Conservation (phyloP, 1,140 invertebrate species). For the Megalopta genalis region DNA sequence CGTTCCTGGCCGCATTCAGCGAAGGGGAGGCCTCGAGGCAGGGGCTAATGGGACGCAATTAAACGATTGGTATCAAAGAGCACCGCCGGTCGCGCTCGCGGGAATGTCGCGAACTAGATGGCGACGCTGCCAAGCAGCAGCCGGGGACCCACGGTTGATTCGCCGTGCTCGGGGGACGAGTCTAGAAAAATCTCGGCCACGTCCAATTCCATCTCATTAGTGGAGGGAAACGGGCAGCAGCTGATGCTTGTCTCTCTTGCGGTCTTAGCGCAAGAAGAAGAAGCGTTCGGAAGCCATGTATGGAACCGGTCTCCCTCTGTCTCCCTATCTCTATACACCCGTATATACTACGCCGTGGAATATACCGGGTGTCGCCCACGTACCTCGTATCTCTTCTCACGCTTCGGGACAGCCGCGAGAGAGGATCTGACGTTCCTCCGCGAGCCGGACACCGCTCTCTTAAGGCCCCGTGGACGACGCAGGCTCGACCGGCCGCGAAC, state of each 20-base stretch:
- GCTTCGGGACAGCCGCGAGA: constrained; percentile 44
- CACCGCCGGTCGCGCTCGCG: constrained; percentile 76
- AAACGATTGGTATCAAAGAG: constrained; percentile 81
- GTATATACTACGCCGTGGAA: constrained; percentile 61
- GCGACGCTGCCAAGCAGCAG: constrained; percentile 42
- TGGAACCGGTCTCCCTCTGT: constrained; percentile 79
- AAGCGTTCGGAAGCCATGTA: constrained; percentile 79
- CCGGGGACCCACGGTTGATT: constrained; percentile 59
- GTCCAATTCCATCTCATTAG: constrained; percentile 82
- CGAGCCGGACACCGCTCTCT: constrained; percentile 13
- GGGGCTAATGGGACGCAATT: constrained; percentile 81
- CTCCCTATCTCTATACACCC: constrained; percentile 74
- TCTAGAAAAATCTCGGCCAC: constrained; percentile 81
- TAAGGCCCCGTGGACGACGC: not conserved
- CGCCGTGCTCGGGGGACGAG: constrained; percentile 49
- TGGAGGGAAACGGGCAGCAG: constrained; percentile 76
- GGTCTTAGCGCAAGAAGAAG: constrained; percentile 78
- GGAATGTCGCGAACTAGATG: constrained; percentile 79
- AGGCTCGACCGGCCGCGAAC: constrained; percentile 4
- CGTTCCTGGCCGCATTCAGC: constrained; percentile 67
- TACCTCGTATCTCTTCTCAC: constrained; percentile 67
- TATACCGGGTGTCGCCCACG: constrained; percentile 78
- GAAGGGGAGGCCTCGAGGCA: constrained; percentile 58
- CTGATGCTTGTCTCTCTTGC: constrained; percentile 79
- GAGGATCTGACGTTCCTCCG: constrained; percentile 47